phyloP scores from a whole-genome alignment of 2,888 invertebrate genomes.

The Rhingia rostrata region DNA sequence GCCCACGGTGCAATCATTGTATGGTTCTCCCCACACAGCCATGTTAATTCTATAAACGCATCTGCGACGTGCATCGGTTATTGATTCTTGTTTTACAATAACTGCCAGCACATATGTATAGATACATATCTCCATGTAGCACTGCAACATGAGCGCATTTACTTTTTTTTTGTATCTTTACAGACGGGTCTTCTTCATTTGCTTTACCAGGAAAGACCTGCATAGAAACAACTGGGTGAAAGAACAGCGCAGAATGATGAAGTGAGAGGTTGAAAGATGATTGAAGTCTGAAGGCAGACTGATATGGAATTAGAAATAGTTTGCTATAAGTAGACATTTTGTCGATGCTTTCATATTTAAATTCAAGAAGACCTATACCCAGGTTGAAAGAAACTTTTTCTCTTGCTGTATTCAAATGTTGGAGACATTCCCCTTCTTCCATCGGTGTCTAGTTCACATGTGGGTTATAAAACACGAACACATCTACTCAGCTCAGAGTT shows the following conservation, averaged over 20 bases:
- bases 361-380: no score
- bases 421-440: no score
- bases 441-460: no score
- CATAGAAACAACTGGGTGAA: not conserved
- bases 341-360: no score
- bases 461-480: no score
- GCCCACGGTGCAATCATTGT: not conserved
- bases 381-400: no score
- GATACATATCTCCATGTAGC: not conserved
- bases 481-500: no score
- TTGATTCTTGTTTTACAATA: conserved; percentile 40
- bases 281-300: no score
- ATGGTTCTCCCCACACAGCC: conserved; percentile 14
- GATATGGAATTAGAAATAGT: no score
- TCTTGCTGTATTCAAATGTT: no score
- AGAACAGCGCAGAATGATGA: not conserved
- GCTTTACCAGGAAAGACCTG: not conserved
- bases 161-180: conserved; percentile 8
- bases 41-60: conserved; percentile 20
- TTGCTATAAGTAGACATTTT: no score
- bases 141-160: conserved; percentile 10
- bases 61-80: conserved; percentile 40
- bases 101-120: not conserved
- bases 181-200: not conserved
- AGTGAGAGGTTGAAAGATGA: no score